Evolutionary conservation across 1,140 invertebrate genomes (phyloP).

Genomic region (Anastrepha ludens): DNA sequence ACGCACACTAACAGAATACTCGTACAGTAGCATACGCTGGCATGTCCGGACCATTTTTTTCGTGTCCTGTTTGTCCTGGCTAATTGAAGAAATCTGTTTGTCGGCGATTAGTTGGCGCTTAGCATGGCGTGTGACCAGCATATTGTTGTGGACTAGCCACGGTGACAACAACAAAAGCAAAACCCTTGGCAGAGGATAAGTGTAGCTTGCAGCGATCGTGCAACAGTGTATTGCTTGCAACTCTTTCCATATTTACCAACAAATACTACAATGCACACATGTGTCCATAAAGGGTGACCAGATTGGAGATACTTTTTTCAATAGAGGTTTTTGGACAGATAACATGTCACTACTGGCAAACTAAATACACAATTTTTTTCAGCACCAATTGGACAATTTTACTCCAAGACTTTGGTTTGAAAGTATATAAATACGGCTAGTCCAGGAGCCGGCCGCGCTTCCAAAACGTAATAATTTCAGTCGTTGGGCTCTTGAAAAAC

Average conservation of each 20-base stretch:
- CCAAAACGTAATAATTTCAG: too few species aligned
- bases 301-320: too few species aligned
- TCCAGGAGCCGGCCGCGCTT: too few species aligned
- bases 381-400: too few species aligned
- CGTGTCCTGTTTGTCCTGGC: slow-evolving; percentile 45
- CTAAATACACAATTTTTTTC: too few species aligned
- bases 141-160: background rate
- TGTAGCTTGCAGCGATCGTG: background rate
- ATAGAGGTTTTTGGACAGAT: too few species aligned
- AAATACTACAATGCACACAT: background rate
- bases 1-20: background rate
- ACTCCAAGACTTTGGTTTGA: too few species aligned
- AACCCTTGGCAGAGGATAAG: background rate
- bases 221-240: background rate
- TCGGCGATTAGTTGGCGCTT: slow-evolving; percentile 42
- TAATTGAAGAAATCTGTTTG: slow-evolving; percentile 52
- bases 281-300: too few species aligned
- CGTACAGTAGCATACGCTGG: background rate
- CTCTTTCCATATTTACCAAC: background rate
- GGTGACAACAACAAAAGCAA: background rate
- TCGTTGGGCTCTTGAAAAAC: too few species aligned
- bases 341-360: too few species aligned
- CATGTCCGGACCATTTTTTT: slow-evolving; percentile 26
- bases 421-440: too few species aligned
- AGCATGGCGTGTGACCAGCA: slow-evolving; percentile 31